Evolutionary conservation across 2,888 invertebrate genomes (phyloP), one percentile per base, ranked within the genome.

Genomic region (Archips crataeganus): DNA sequence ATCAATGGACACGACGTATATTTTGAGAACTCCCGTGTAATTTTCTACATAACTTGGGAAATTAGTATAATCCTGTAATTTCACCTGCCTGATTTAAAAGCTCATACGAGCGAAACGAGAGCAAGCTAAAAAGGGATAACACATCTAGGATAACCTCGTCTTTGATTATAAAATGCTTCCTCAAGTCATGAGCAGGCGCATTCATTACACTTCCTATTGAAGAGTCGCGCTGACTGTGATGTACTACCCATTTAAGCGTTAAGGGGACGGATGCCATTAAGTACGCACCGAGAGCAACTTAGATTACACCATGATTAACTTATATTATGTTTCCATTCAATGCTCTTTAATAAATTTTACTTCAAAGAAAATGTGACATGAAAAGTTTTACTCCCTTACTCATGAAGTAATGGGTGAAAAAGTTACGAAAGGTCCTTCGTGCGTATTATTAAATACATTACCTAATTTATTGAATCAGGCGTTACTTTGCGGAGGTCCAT

Each of bases 171-270:
- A 76, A 80, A 83, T 76, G 79, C 84, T 89, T 89, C 87, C 86
- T 85, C 78, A 81, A 85, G 78, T 79, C 82, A 79, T 81, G 80
- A 75, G 78, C 77, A 75, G 70, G 75, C 75, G 84, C 82, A 87
- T 89, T 89, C 87, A 90, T 86, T 88, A 87, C 81, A 85, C 81
- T 84, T 87, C 85, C 87, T 84, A 89, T 89, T 87, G 87, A 86
- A 81, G 81, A 86, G 82, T 82, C 82, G 81, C 80, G 82, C 78
- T 82, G 87, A 86, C 87, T 85, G 87, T 90, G 88, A 91, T 87
- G 83, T 86, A 90, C 84, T 85, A 83, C 84, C 84, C 81, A 85
- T 90, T 87, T 87, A 83, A 85, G 84, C 82, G 85, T 79, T 80
- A 83, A 87, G 85, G 85, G 83, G 86, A 88, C 82, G 80, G 79